Conservation (phyloP, 2,797 vertebrate genomes). For the Notolepis coatsorum region DNA sequence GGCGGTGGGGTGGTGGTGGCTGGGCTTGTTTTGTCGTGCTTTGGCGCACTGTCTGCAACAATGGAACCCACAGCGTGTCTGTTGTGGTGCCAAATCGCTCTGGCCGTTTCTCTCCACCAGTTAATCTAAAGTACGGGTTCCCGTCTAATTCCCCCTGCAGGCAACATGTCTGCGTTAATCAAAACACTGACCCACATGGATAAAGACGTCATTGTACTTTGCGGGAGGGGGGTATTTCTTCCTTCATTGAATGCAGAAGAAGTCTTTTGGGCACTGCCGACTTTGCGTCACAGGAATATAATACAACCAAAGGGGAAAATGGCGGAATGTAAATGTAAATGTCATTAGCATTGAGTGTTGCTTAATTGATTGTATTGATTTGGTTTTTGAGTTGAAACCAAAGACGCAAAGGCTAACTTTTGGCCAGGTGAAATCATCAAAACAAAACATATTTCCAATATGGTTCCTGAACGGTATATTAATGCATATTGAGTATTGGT, state of each 20-base stretch:
- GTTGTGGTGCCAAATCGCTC: constrained; percentile 60
- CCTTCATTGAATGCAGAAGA: constrained; percentile 48
- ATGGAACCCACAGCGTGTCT: constrained; percentile 37
- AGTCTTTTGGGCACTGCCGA: constrained; percentile 33
- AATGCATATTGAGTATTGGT: too few relatives aligned
- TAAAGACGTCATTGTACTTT: constrained; percentile 40
- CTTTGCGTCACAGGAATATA: too few relatives aligned
- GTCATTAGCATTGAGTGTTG: too few relatives aligned
- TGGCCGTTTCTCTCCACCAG: constrained; percentile 44
- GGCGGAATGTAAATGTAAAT: too few relatives aligned
- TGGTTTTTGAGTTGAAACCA: too few relatives aligned
- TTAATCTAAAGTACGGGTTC: constrained; percentile 51
- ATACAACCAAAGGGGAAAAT: too few relatives aligned
- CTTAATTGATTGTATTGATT: too few relatives aligned
- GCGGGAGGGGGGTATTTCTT: background rate
- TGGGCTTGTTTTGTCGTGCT: constrained; percentile 47
- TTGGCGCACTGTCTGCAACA: constrained; percentile 33
- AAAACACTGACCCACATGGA: constrained; percentile 46
- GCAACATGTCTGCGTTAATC: constrained; percentile 49
- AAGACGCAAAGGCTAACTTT: too few relatives aligned
- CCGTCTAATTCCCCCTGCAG: constrained; percentile 40
- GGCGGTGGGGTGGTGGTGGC: constrained; percentile 23
- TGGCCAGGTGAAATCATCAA: too few relatives aligned
- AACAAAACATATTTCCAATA: too few relatives aligned
- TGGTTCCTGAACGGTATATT: too few relatives aligned